Percentiles rank a stretch among this genome's conserved stretches.
phyloP scores from a whole-genome alignment of 2,113 vertebrate genomes.

The Diadophis punctatus region DNA sequence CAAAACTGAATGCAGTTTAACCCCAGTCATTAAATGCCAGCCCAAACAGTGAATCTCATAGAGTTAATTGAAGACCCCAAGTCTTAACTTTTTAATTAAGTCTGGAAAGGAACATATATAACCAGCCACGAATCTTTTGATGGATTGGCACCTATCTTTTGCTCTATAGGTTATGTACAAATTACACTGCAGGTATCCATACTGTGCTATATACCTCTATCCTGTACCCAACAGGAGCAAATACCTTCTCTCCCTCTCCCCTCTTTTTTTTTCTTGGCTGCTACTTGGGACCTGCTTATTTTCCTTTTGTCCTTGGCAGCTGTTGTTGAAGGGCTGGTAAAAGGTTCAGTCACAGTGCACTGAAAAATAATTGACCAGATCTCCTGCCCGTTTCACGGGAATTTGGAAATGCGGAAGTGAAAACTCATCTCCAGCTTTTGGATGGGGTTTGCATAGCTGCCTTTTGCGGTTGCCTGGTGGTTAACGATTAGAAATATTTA shows the following conservation, averaged over 20 bases:
- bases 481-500: background rate
- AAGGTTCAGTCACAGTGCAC: background rate
- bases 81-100: background rate
- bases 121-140: background rate
- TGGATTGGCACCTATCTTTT: background rate
- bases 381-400: background rate
- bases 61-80: background rate
- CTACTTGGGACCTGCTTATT: background rate
- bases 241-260: background rate
- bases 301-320: background rate
- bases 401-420: background rate
- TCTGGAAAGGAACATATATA: background rate
- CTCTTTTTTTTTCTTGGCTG: background rate
- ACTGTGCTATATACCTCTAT: background rate
- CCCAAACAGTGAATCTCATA: background rate
- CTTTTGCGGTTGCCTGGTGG: background rate
- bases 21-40: background rate
- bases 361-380: background rate
- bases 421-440: background rate
- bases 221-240: background rate
- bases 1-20: too few species aligned
- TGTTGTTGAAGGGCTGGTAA: background rate
- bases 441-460: background rate
- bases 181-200: background rate
- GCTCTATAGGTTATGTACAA: background rate